phyloP scores from a whole-genome alignment of 2,113 vertebrate genomes.

The Corydoras maculifer region DNA sequence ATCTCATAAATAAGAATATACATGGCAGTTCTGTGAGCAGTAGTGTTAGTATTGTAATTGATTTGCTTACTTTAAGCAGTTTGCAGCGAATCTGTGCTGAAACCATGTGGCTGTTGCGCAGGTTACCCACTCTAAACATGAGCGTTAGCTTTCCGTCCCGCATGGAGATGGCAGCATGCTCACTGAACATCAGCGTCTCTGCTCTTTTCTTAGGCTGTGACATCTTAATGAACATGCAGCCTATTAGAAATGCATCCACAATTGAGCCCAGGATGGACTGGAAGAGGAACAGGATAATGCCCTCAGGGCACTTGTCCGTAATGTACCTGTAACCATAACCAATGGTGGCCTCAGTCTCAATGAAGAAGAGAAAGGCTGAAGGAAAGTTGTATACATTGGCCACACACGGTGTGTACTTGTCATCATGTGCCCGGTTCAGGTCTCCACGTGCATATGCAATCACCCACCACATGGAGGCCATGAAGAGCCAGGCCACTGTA shows the following conservation, averaged over 20 bases:
- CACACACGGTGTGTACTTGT: slow-evolving; percentile 93
- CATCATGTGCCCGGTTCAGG: slow-evolving; percentile 85
- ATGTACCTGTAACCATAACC: slow-evolving; percentile 97
- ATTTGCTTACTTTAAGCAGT: slow-evolving; percentile 89
- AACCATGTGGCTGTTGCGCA: slow-evolving; percentile 99
- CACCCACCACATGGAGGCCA: slow-evolving; percentile 98
- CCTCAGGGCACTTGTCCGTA: slow-evolving; percentile 96
- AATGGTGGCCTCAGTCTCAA: slow-evolving; percentile 97
- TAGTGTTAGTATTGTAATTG: too few species aligned
- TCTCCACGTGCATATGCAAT: slow-evolving; percentile 95
- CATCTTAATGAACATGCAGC: slow-evolving; percentile 99
- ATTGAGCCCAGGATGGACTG: slow-evolving; percentile 98
- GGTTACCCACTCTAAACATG: slow-evolving; percentile 98
- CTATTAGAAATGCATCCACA: slow-evolving; percentile 95
- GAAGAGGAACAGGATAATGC: slow-evolving; percentile 96
- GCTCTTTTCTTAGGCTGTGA: slow-evolving; percentile 98
- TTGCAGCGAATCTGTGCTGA: slow-evolving; percentile 98
- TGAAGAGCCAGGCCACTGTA: slow-evolving; percentile 97
- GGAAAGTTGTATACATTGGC: slow-evolving; percentile 98
- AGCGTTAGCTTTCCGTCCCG: slow-evolving; percentile 95
- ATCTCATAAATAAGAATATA: too few species aligned
- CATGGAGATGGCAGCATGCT: slow-evolving; percentile 94
- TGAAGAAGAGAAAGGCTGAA: slow-evolving; percentile 96
- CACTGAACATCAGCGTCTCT: slow-evolving; percentile 97
- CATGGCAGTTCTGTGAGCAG: too few species aligned